Evolutionary conservation across 1,140 invertebrate genomes (phyloP).

Genomic region (Meloidogyne hapla): DNA sequence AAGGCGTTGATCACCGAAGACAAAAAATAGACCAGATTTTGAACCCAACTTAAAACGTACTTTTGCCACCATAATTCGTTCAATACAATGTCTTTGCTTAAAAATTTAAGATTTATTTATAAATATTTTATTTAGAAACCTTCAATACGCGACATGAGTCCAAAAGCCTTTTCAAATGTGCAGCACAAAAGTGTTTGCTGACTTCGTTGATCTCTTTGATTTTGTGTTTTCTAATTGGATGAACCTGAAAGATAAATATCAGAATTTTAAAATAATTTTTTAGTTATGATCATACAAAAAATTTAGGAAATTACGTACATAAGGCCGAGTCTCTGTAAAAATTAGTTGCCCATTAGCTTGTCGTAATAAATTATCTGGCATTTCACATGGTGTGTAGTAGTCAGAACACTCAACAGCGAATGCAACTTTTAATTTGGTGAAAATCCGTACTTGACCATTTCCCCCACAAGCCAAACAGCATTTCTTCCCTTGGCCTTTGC

Average conservation of each 20-base stretch:
- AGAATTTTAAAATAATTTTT: neutral
- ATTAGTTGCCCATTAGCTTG: conserved; percentile 56
- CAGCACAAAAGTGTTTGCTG: conserved; percentile 56
- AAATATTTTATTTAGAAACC: conserved; percentile 26
- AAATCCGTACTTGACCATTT: conserved; percentile 54
- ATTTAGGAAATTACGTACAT: conserved; percentile 51
- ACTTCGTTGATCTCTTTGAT: conserved; percentile 60
- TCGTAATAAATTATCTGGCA: conserved; percentile 54
- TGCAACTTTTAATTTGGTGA: conserved; percentile 61
- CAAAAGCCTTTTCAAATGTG: conserved; percentile 58
- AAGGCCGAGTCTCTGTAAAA: conserved; percentile 50
- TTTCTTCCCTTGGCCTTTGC: conserved; percentile 63
- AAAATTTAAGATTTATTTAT: conserved; percentile 32
- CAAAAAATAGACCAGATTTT: conserved; percentile 56
- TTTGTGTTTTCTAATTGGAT: conserved; percentile 54
- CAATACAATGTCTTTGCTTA: conserved; percentile 58
- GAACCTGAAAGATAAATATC: conserved; percentile 44
- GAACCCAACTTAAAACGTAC: conserved; percentile 52
- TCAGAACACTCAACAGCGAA: conserved; percentile 58
- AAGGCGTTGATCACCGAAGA: conserved; percentile 57
- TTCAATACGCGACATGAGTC: conserved; percentile 56
- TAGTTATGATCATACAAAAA: too few species aligned
- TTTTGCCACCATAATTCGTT: conserved; percentile 59
- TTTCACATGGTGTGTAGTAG: conserved; percentile 55
- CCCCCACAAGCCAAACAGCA: conserved; percentile 57